These are phyloP conservation scores for Helicoverpa zea DNA, from an alignment of 1,140 invertebrate species.

Conservation along the genomic window DNA sequence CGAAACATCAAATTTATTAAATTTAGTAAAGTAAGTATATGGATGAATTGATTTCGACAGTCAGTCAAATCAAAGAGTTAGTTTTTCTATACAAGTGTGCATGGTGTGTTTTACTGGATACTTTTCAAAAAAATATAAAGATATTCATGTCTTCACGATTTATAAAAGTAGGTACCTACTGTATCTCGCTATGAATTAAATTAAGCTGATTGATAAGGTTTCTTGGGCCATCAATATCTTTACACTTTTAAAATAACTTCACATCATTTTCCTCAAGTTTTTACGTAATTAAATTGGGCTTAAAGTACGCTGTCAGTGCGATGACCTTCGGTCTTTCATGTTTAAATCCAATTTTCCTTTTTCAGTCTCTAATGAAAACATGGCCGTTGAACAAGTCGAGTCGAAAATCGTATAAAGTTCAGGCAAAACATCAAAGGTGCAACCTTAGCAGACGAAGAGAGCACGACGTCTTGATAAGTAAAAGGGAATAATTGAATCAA, in stretches of 20 bases:
- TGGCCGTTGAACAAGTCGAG: conserved; percentile 60
- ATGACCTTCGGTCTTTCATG: conserved; percentile 72
- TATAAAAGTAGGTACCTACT: not conserved
- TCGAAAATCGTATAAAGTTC: conserved; percentile 70
- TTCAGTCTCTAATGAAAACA: conserved; percentile 75
- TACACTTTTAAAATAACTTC: conserved; percentile 47
- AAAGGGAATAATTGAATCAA: conserved; percentile 56
- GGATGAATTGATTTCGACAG: no score
- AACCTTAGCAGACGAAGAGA: conserved; percentile 39
- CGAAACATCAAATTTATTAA: no score
- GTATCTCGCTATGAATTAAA: not conserved
- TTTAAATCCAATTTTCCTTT: conserved; percentile 78
- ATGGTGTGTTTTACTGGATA: no score
- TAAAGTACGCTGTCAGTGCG: conserved; percentile 66
- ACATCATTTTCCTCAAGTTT: conserved; percentile 58
- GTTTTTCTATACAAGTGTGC: no score
- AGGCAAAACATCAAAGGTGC: conserved; percentile 66
- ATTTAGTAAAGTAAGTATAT: no score
- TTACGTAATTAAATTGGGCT: conserved; percentile 73
- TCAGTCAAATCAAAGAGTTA: no score
- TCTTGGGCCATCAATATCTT: not conserved
- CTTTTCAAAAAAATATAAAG: no score
- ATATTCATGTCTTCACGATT: no score
- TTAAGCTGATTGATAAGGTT: not conserved
- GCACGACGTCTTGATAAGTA: conserved; percentile 54